Percentiles rank a stretch among this genome's conserved stretches.
Evolutionary conservation across 1,140 invertebrate genomes (phyloP).

Genomic region (Drosophila melanica): DNA sequence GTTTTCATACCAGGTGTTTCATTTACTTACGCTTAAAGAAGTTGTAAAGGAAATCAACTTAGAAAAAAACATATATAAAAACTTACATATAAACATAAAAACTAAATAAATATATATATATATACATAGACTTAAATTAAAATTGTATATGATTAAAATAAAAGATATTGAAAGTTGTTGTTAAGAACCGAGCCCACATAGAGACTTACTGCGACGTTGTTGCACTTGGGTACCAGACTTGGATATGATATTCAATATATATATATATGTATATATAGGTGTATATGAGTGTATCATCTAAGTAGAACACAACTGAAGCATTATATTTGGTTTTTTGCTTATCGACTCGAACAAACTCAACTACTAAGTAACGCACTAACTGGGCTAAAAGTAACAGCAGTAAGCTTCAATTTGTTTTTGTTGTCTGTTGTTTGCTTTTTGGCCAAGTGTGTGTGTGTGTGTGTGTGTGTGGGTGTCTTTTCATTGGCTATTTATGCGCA

Average conservation of each 20-base stretch:
- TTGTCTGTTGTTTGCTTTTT: constrained; percentile 25
- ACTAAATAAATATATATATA: constrained; percentile 22
- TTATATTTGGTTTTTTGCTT: constrained; percentile 42
- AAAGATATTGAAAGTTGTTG: constrained; percentile 43
- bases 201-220: constrained; percentile 69
- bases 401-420: constrained; percentile 61
- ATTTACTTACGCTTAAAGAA: constrained; percentile 73
- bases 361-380: constrained; percentile 75
- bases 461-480: constrained; percentile 40
- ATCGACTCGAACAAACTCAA: constrained; percentile 68
- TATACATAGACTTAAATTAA: constrained; percentile 38
- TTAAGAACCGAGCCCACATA: constrained; percentile 48
- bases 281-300: constrained; percentile 56
- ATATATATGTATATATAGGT: constrained; percentile 36
- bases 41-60: constrained; percentile 37
- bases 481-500: constrained; percentile 24
- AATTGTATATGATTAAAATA: constrained; percentile 9
- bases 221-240: constrained; percentile 36
- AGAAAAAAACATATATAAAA: constrained; percentile 51
- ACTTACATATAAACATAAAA: constrained; percentile 55
- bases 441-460: constrained; percentile 8
- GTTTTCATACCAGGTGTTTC: constrained; percentile 32
- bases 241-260: constrained; percentile 18
- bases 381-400: constrained; percentile 73
- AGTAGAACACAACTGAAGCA: constrained; percentile 73